phyloP scores from a whole-genome alignment of 2,113 vertebrate genomes.

The Tangachromis dhanisi region DNA sequence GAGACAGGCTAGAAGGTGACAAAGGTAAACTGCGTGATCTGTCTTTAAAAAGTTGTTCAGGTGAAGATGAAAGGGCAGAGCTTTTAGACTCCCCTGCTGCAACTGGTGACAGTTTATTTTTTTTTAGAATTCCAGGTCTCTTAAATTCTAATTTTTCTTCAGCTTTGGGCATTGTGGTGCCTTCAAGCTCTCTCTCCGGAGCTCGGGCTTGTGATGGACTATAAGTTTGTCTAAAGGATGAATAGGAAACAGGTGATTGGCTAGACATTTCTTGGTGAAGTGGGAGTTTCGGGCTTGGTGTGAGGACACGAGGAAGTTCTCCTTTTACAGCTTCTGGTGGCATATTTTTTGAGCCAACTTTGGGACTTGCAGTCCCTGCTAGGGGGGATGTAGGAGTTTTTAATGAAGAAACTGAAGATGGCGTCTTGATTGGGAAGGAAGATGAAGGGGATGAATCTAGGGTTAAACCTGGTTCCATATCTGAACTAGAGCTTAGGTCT shows the following conservation, averaged over 20 bases:
- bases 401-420: background rate
- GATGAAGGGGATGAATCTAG: slow-evolving; percentile 25
- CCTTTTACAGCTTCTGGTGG: background rate
- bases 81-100: background rate
- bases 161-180: background rate
- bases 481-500: background rate
- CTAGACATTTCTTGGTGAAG: background rate
- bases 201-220: background rate
- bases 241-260: background rate
- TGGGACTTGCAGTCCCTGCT: background rate
- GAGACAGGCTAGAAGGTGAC: background rate
- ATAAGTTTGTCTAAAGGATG: background rate
- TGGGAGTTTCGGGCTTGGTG: background rate
- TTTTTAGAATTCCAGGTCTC: slow-evolving; percentile 14
- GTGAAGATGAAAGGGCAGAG: background rate
- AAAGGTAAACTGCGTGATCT: background rate
- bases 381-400: slow-evolving; percentile 20
- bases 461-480: background rate
- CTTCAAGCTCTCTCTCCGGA: background rate
- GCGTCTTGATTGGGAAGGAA: background rate
- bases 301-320: background rate
- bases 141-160: slow-evolving; percentile 3
- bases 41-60: background rate
- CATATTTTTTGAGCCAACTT: background rate
- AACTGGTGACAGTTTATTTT: background rate